Base-by-base conservation (phyloP, 1,140 invertebrate genomes). In the Platyscapa corneri region DNA sequence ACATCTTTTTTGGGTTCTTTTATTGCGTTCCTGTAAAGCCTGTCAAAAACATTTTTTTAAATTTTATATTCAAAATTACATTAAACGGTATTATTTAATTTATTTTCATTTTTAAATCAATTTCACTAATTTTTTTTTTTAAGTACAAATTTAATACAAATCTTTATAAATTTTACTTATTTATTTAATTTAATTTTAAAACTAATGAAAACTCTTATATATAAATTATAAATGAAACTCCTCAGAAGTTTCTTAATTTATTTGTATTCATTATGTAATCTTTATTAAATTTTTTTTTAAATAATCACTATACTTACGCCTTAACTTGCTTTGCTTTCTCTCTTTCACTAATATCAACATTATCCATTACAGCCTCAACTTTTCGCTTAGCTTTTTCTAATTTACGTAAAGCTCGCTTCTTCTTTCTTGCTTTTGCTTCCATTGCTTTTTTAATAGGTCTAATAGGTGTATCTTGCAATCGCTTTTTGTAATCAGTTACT, bases 381-480 rank as follows among this genome's bases (percentile, higher is more conserved):
- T 98, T 98, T 93, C 99, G 99, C 92, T 98, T 98, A 0, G 98
- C 98, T 89, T 97, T 98, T 88, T 99, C 98, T 91, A 99, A 92
- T 91, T 96, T 97, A 86, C 96, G 96, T 76, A 97, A 91, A 70
- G 97, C 96, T 87, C 97, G 96, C 90, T 96, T 96, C 95, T 99
- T 99, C 94, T 99, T 99, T 74, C 99, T 95, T 0, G 98, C 97
- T 92, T 99, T 99, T 0, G 99, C 99, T 94, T 99, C 98, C 87
- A 98, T 96, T 0, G 99, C 97, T 94, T 99, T 99, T 93, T 99
- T 99, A 74, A 99, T 99, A 27, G 99, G 98, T 80, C 98, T 94
- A 0, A 96, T 96, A 93, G 99, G 98, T 10, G 99, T 95, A 87
- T 98, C 98, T 93, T 97, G 96, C 34, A 97, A 91, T 88, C 95